A percentile compares a stretch with the other conserved stretches of the same genome.
These are phyloP conservation scores for Thaumatotibia leucotreta DNA, from an alignment of 1,140 invertebrate species.

Conservation along the genomic window DNA sequence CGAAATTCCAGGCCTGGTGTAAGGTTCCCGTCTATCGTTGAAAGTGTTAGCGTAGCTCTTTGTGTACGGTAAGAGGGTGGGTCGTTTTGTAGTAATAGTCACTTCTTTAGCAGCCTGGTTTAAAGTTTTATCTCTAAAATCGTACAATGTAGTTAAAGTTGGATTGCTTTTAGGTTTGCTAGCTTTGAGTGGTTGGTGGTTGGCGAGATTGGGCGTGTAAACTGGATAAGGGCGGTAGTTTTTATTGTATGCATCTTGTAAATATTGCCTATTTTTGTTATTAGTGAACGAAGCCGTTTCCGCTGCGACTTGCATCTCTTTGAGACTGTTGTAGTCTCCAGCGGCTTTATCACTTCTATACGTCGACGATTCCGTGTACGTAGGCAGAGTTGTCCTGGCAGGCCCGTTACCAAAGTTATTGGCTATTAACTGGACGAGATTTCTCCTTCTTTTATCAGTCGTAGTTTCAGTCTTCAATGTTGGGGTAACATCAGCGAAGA, in stretches of 20 bases:
- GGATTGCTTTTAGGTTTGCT: constrained; percentile 50
- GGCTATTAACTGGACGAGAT: constrained; percentile 57
- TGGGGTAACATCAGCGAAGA: constrained; percentile 43
- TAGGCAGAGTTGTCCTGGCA: constrained; percentile 44
- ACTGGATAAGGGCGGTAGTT: constrained; percentile 62
- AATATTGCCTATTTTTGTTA: constrained; percentile 68
- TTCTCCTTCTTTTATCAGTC: constrained; percentile 55
- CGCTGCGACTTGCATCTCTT: constrained; percentile 84
- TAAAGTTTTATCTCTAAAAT: constrained; percentile 51
- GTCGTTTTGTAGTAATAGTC: constrained; percentile 54
- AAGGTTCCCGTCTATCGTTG: constrained; percentile 57
- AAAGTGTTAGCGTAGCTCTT: constrained; percentile 48
- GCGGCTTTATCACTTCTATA: constrained; percentile 43
- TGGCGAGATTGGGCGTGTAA: constrained; percentile 51
- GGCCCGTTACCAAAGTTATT: constrained; percentile 56
- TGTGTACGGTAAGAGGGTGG: constrained; percentile 60
- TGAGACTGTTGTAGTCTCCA: constrained; percentile 54
- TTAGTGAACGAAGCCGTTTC: constrained; percentile 85
- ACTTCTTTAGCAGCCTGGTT: constrained; percentile 32
- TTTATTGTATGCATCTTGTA: constrained; percentile 61
- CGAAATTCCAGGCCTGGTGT: constrained; percentile 64
- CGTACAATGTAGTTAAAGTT: constrained; percentile 58
- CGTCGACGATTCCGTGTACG: constrained; percentile 53
- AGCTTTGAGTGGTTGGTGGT: constrained; percentile 19
- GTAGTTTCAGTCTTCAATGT: constrained; percentile 52